Evolutionary conservation across 2,888 invertebrate genomes (phyloP).

Genomic region (Cheilosia pagana): DNA sequence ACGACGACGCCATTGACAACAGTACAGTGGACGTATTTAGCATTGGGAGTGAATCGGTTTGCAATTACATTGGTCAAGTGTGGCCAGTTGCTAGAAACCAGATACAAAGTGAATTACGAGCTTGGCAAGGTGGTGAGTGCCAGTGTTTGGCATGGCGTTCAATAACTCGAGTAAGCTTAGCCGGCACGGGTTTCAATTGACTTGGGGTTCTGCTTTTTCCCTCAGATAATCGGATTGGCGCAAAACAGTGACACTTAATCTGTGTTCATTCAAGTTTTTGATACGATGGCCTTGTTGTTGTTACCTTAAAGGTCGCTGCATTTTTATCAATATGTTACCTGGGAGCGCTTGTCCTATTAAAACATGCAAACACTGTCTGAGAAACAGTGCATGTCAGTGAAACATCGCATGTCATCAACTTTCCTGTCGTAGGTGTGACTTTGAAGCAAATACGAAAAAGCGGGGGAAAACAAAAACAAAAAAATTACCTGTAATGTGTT

Average conservation of each 20-base stretch:
- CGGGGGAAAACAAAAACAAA: background rate
- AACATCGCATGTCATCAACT: background rate
- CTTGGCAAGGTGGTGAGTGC: slow-evolving; percentile 12
- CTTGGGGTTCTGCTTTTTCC: slow-evolving; percentile 49
- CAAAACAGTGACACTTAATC: background rate
- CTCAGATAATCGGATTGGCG: slow-evolving; percentile 30
- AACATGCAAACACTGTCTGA: too few species aligned
- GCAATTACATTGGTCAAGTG: slow-evolving; percentile 70
- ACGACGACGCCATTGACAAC: slow-evolving; percentile 25
- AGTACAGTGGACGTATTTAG: background rate
- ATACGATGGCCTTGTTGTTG: background rate
- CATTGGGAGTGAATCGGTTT: slow-evolving; percentile 61
- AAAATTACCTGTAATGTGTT: background rate
- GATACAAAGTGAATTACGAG: slow-evolving; percentile 26
- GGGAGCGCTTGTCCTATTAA: background rate
- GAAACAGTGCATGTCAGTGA: background rate
- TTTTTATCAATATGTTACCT: background rate
- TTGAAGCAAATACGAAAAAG: background rate
- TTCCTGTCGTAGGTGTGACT: slow-evolving; percentile 22
- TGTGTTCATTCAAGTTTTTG: background rate
- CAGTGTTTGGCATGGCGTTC: slow-evolving; percentile 42
- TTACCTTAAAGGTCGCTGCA: background rate
- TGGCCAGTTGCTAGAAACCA: slow-evolving; percentile 48
- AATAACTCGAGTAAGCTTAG: slow-evolving; percentile 57
- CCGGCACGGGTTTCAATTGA: slow-evolving; percentile 57